Evolutionary conservation across 2,113 vertebrate genomes (phyloP).

Genomic region (Thermophis baileyi): DNA sequence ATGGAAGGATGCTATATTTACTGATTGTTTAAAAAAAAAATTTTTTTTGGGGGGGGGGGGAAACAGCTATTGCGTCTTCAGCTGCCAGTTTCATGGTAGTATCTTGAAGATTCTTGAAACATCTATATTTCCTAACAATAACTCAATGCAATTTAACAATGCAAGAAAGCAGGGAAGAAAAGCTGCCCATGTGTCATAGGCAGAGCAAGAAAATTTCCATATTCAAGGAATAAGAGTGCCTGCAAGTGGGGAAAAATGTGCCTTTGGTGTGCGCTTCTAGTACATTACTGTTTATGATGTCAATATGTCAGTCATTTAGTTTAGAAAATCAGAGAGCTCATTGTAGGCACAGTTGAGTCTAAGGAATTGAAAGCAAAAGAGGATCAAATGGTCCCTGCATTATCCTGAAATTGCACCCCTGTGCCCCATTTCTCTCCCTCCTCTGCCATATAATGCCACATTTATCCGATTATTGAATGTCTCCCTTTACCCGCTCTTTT

Average conservation of each 20-base stretch:
- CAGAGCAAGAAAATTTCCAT: background rate
- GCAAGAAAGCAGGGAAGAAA: background rate
- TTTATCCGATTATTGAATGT: conserved; percentile 45
- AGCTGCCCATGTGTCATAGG: background rate
- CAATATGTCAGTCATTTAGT: background rate
- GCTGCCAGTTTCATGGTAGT: background rate
- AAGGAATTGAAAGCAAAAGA: background rate
- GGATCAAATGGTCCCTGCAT: background rate
- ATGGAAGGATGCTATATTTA: background rate
- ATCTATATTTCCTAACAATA: background rate
- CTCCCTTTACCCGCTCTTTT: conserved; percentile 45
- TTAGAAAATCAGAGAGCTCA: background rate
- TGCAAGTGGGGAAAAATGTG: background rate
- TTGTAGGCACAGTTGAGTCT: too few species aligned
- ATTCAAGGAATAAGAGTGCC: background rate
- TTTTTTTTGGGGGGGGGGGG: too few species aligned
- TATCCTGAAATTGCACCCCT: background rate
- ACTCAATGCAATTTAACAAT: background rate
- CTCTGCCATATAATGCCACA: background rate
- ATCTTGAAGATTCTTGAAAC: background rate
- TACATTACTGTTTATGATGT: background rate
- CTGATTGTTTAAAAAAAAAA: too few species aligned
- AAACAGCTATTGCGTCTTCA: background rate
- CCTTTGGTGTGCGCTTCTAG: background rate
- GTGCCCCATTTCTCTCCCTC: background rate